Base-by-base conservation (phyloP, 1,140 invertebrate genomes). In the Drosophila watanabei region DNA sequence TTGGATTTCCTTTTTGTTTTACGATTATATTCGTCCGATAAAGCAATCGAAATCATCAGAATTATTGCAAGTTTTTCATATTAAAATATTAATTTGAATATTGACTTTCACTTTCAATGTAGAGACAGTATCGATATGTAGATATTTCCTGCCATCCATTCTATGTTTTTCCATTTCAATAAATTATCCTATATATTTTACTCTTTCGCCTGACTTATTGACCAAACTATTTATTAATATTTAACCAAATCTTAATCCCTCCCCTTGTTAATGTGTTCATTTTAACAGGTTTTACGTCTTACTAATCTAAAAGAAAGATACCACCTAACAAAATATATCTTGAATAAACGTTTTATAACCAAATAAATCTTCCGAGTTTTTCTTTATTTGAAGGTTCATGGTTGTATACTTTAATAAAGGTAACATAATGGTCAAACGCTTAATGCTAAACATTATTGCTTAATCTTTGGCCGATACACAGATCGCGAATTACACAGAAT, bases 401-500 rank as follows among this genome's bases (percentile, higher is more conserved):
- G 18, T 18, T 43, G n/a, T 5, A 33, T 45, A 39, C 16, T 43
- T 35, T 71, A 46, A 39, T 61, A 28, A 35, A 46, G 35, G 32
- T 37, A 61, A 61, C 48, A 37, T 37, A 35, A 11, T 28, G 33
- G 54, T 60, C 49, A 60, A 63, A 54, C 48, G 45, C 86, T 89
- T 90, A 90, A 49, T 49, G 73, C 20, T 85, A 90, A 30, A 76
- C 84, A 90, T 89, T 89, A 90, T 90, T 89, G 82, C 79, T 89
- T 82, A 89, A 90, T 89, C 85, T 89, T 89, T 89, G 85, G 85
- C 85, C 85, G 79, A 90, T 85, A 69, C 85, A 75, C 81, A 88
- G 85, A 88, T 88, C 85, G 85, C 75, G 75, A 75, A 88, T 75
- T 84, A 80, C 73, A 75, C 71, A 84, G 58, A 87, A 64, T 75